A percentile compares a stretch with the other conserved stretches of the same genome.
Evolutionary conservation across 2,113 vertebrate genomes (phyloP).

Genomic region (Strix aluco): DNA sequence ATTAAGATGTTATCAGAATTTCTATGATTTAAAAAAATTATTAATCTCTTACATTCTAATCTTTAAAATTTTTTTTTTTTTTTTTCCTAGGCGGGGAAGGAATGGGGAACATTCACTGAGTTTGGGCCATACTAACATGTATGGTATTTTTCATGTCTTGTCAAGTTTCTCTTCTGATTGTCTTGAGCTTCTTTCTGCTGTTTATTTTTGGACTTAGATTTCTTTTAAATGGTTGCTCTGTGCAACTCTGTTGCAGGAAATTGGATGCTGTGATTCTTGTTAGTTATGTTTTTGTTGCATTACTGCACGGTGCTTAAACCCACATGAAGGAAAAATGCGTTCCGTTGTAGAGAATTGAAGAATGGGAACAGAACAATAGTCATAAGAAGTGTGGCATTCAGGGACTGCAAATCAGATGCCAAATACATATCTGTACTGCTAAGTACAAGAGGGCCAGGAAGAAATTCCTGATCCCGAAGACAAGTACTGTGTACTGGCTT

Average conservation of each 20-base stretch:
- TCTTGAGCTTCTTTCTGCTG: background rate
- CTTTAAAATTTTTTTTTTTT: background rate
- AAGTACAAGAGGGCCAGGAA: background rate
- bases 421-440: background rate
- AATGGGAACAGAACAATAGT: background rate
- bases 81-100: background rate
- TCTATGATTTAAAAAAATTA: background rate
- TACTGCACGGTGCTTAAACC: background rate
- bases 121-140: background rate
- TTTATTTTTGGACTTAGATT: background rate
- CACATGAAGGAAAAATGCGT: background rate
- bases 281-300: background rate
- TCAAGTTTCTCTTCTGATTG: background rate
- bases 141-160: background rate
- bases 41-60: background rate
- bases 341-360: background rate
- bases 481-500: background rate
- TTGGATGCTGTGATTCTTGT: background rate
- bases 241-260: background rate
- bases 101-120: background rate
- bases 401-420: background rate
- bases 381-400: background rate
- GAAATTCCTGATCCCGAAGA: background rate
- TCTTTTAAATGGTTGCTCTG: background rate
- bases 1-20: background rate